A percentile compares a stretch with the other conserved stretches of the same genome.
phyloP scores from a whole-genome alignment of 1,140 invertebrate genomes.

The Lasioglossum baleicum region DNA sequence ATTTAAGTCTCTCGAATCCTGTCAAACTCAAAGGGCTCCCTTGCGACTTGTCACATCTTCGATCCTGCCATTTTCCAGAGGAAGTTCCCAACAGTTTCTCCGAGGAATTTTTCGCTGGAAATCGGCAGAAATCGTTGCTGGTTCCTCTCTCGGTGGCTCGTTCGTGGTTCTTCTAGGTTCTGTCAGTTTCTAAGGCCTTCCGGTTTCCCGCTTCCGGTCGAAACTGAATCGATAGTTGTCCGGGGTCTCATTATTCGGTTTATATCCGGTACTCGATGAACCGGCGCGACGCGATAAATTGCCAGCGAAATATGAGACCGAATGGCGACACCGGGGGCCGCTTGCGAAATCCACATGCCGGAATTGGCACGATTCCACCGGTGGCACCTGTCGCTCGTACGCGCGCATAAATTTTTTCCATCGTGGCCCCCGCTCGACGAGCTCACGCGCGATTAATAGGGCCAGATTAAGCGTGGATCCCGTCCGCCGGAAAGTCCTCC shows the following conservation, averaged over 20 bases:
- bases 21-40: no score
- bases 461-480: constrained; percentile 28
- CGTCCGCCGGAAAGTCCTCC: not conserved
- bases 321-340: constrained; percentile 13
- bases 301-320: constrained; percentile 26
- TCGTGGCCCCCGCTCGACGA: not conserved
- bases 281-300: constrained; percentile 10
- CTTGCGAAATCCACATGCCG: constrained; percentile 13
- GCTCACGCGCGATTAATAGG: constrained; percentile 19
- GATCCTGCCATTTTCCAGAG: no score
- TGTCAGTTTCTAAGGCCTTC: no score
- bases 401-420: constrained; percentile 20
- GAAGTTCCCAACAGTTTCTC: no score
- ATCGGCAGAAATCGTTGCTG: no score
- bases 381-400: constrained; percentile 43
- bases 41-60: no score
- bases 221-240: not conserved
- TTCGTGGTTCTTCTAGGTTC: no score
- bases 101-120: no score
- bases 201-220: not conserved
- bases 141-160: no score
- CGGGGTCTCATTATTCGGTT: constrained; percentile 26
- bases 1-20: constrained; percentile 5
- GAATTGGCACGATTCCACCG: constrained; percentile 40
- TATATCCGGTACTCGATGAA: constrained; percentile 17